phyloP scores from a whole-genome alignment of 2,888 invertebrate genomes.

The Drosophila limbata region DNA sequence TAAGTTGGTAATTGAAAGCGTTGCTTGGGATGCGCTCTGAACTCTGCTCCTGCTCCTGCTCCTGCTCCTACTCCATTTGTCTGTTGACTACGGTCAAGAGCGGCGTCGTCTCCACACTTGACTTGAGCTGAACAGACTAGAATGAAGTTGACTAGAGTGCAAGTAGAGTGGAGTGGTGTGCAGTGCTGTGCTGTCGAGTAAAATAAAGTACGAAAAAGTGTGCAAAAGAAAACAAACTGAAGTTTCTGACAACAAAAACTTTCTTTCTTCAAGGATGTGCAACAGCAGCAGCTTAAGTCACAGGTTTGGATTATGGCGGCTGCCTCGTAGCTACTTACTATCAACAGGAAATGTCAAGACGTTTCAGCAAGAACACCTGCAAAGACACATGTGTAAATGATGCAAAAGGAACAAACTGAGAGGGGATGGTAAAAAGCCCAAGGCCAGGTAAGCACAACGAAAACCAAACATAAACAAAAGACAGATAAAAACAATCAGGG shows the following conservation, averaged over 20 bases:
- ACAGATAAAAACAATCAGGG: conserved; percentile 30
- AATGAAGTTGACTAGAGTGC: conserved; percentile 22
- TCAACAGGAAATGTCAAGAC: conserved; percentile 47
- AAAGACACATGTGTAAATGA: conserved; percentile 27
- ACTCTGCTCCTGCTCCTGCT: conserved; percentile 12
- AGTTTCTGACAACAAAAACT: conserved; percentile 55
- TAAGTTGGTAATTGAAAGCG: conserved; percentile 82
- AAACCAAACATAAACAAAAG: conserved; percentile 27
- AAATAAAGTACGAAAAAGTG: conserved; percentile 31
- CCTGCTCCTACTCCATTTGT: no score
- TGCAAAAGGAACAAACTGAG: neutral
- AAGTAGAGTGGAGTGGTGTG: conserved; percentile 9
- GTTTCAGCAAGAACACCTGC: conserved; percentile 55
- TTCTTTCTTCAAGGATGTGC: conserved; percentile 43
- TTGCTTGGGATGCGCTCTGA: conserved; percentile 35
- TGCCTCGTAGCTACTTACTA: conserved; percentile 35
- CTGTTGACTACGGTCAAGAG: conserved; percentile 65
- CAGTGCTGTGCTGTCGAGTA: conserved; percentile 12
- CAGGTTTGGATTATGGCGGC: conserved; percentile 33
- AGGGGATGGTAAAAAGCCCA: conserved; percentile 17
- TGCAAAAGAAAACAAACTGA: conserved; percentile 53
- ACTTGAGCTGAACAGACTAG: conserved; percentile 47
- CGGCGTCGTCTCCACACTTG: conserved; percentile 57
- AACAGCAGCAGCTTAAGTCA: conserved; percentile 30
- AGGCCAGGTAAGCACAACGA: conserved; percentile 40